These are phyloP conservation scores for Hydrozoanthus tunicans DNA, from an alignment of 64 coral and sea anemone genomes.

Conservation along the genomic window DNA sequence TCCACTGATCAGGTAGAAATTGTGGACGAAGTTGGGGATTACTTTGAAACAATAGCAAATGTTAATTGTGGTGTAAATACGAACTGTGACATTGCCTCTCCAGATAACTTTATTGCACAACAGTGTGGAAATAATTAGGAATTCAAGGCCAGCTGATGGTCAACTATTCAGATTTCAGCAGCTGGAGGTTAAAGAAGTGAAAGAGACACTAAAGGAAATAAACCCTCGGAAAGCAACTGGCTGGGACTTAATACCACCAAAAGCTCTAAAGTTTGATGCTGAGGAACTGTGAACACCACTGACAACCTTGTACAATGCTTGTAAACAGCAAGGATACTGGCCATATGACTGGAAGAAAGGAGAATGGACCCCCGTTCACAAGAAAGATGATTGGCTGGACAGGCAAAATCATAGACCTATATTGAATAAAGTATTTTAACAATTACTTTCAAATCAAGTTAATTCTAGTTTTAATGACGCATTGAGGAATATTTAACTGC, in stretches of 20 bases:
- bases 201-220: slow-evolving; percentile 25
- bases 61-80: background rate
- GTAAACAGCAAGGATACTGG: background rate
- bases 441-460: no score
- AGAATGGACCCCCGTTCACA: background rate
- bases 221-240: slow-evolving; percentile 1
- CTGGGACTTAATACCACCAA: background rate
- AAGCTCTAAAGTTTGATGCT: background rate
- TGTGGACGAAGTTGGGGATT: background rate
- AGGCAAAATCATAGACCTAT: no score
- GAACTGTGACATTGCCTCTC: background rate
- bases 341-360: background rate
- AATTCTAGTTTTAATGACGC: no score
- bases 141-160: background rate
- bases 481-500: no score
- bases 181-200: background rate
- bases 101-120: background rate
- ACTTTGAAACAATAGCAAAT: background rate
- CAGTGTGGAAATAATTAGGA: background rate
- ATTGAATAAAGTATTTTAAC: no score
- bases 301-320: background rate
- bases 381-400: background rate
- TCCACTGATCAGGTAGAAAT: background rate
- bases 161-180: background rate
- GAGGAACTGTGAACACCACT: background rate